These are phyloP conservation scores for Chromobotia macracanthus DNA, from an alignment of 2,797 vertebrate species.

Conservation along the genomic window DNA sequence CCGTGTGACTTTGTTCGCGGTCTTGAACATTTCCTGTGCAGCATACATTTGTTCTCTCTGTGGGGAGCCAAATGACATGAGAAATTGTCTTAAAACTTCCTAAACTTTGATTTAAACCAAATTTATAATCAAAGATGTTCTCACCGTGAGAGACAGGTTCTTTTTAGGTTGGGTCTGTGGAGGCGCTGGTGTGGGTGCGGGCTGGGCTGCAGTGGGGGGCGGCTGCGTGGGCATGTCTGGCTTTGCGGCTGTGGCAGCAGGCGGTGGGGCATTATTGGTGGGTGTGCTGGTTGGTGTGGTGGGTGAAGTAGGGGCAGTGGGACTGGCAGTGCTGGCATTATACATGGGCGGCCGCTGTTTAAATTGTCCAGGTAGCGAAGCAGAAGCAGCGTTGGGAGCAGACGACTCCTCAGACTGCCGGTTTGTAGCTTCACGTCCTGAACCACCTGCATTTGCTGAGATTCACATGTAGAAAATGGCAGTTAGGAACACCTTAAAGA, in stretches of 20 bases:
- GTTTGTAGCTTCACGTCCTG: constrained; percentile 81
- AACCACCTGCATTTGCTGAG: constrained; percentile 79
- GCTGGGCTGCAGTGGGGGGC: constrained; percentile 78
- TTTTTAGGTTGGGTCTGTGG: constrained; percentile 88
- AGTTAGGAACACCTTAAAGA: background rate
- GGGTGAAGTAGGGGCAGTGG: constrained; percentile 79
- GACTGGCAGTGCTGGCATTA: constrained; percentile 85
- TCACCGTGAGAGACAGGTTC: constrained; percentile 91
- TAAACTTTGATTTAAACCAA: background rate
- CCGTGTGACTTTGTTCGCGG: constrained; percentile 97
- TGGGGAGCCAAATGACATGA: constrained; percentile 34
- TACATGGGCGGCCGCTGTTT: constrained; percentile 97
- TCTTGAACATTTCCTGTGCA: constrained; percentile 99
- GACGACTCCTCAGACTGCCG: constrained; percentile 88
- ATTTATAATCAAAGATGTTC: constrained; percentile 22
- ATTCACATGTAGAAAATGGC: background rate
- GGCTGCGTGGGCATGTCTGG: constrained; percentile 77
- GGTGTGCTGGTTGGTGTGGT: constrained; percentile 76
- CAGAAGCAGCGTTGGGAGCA: constrained; percentile 71
- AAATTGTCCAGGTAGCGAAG: constrained; percentile 87
- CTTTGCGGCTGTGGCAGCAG: constrained; percentile 79
- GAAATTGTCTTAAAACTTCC: background rate
- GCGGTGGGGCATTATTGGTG: constrained; percentile 79
- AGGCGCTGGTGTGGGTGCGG: constrained; percentile 79
- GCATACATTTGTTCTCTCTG: constrained; percentile 97